These are phyloP conservation scores for Maconellicoccus hirsutus DNA, from an alignment of 1,140 invertebrate genomes.

Conservation along the genomic window DNA sequence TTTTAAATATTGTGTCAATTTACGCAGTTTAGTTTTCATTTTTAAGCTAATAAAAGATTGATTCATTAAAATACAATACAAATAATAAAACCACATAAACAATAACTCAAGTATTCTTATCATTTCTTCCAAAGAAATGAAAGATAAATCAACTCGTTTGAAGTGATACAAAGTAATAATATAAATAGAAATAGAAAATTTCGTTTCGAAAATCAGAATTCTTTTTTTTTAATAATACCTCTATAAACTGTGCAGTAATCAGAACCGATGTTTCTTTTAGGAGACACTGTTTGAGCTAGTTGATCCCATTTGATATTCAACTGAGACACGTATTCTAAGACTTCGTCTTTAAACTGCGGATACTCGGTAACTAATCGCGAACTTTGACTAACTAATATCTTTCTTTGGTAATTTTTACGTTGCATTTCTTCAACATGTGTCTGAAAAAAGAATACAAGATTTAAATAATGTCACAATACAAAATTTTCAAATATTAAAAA, in stretches of 20 bases:
- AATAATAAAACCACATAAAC: too few species aligned
- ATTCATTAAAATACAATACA: too few species aligned
- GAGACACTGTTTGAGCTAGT: constrained; percentile 45
- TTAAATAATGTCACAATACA: too few species aligned
- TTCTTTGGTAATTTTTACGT: constrained; percentile 52
- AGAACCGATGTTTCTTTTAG: constrained; percentile 35
- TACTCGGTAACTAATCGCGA: constrained; percentile 54
- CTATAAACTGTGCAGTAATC: constrained; percentile 38
- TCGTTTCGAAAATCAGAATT: too few species aligned
- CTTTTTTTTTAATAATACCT: constrained; percentile 36
- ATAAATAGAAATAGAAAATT: too few species aligned
- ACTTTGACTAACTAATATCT: constrained; percentile 67
- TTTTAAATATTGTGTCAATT: too few species aligned
- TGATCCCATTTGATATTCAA: constrained; percentile 67
- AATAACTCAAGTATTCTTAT: too few species aligned
- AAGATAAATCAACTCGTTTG: too few species aligned
- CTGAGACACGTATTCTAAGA: constrained; percentile 54
- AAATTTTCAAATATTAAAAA: not conserved
- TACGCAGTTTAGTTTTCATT: too few species aligned
- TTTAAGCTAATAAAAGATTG: too few species aligned
- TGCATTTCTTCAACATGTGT: constrained; percentile 47
- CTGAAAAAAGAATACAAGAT: constrained; percentile 26
- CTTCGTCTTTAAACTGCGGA: constrained; percentile 61
- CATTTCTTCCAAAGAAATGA: too few species aligned
- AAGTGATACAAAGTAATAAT: too few species aligned